A percentile compares a stretch with the other conserved stretches of the same genome.
Evolutionary conservation across 92 coral and sea anemone species (phyloP).

Genomic region (Epizoanthus rinbou): DNA sequence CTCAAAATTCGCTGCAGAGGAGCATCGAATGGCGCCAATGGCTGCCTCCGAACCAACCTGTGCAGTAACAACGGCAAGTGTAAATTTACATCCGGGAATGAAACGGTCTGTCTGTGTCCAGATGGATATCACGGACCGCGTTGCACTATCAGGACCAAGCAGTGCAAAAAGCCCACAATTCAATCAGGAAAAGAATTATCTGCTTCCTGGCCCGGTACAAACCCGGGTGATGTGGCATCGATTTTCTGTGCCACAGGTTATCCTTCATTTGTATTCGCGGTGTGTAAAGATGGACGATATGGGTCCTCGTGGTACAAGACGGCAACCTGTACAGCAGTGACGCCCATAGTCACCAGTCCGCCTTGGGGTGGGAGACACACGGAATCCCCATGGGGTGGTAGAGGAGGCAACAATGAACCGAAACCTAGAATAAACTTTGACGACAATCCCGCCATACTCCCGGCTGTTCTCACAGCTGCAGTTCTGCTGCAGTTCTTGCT

Average conservation of each 20-base stretch:
- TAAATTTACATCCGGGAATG: slow-evolving; percentile 75
- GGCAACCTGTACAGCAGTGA: slow-evolving; percentile 24
- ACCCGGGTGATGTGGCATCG: slow-evolving; percentile 58
- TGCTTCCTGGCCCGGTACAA: slow-evolving; percentile 23
- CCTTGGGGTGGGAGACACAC: slow-evolving; percentile 23
- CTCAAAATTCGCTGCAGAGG: slow-evolving; percentile 69
- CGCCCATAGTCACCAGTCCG: not conserved
- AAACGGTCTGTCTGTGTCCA: slow-evolving; percentile 73
- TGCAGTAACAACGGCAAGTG: slow-evolving; percentile 58
- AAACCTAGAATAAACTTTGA: slow-evolving; percentile 55
- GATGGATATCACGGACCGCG: slow-evolving; percentile 52
- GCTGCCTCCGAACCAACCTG: slow-evolving; percentile 49
- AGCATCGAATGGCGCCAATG: slow-evolving; percentile 45
- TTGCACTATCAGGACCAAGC: slow-evolving; percentile 45
- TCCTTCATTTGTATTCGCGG: slow-evolving; percentile 50
- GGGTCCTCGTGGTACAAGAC: slow-evolving; percentile 25
- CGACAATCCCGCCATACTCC: slow-evolving; percentile 61
- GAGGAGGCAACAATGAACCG: slow-evolving; percentile 1
- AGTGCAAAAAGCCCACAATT: slow-evolving; percentile 43
- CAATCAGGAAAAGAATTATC: slow-evolving; percentile 11
- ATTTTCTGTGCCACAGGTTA: slow-evolving; percentile 52
- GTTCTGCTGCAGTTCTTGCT: slow-evolving; percentile 55
- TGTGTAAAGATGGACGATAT: slow-evolving; percentile 48
- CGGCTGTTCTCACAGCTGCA: slow-evolving; percentile 58
- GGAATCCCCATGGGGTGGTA: slow-evolving; percentile 11